Evolutionary conservation across 2,797 vertebrate genomes (phyloP).

Genomic region (Falco columbarius): DNA sequence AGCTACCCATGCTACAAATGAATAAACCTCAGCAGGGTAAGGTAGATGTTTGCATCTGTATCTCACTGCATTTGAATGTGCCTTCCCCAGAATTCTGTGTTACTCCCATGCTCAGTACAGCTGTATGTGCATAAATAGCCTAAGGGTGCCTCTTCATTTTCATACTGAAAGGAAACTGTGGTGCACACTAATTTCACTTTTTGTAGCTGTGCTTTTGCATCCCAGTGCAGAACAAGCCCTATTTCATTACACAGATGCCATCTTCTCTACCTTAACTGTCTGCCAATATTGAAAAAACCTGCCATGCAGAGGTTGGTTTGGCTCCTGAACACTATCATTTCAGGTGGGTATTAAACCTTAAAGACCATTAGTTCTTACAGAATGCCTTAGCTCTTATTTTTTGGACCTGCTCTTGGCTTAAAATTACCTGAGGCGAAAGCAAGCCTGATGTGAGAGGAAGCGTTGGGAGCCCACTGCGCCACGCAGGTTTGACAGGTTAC

Average conservation of each 20-base stretch:
- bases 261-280: background rate
- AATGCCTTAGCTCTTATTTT: background rate
- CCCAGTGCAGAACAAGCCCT: background rate
- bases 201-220: background rate
- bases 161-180: background rate
- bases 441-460: background rate
- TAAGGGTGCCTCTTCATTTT: background rate
- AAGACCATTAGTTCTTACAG: background rate
- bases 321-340: background rate
- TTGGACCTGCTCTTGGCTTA: background rate
- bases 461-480: fast-evolving
- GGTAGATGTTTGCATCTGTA: background rate
- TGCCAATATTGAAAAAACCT: background rate
- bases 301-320: fast-evolving
- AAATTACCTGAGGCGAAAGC: background rate
- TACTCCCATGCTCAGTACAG: background rate
- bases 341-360: background rate
- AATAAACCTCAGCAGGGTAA: background rate
- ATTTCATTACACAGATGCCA: background rate
- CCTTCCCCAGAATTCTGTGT: background rate
- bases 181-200: background rate
- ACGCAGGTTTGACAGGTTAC: background rate
- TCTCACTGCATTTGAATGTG: background rate
- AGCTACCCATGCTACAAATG: background rate
- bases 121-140: background rate